Conservation (phyloP, 53 echinoderm and acorn worm genomes). For the Hippasteria phrygiana region DNA sequence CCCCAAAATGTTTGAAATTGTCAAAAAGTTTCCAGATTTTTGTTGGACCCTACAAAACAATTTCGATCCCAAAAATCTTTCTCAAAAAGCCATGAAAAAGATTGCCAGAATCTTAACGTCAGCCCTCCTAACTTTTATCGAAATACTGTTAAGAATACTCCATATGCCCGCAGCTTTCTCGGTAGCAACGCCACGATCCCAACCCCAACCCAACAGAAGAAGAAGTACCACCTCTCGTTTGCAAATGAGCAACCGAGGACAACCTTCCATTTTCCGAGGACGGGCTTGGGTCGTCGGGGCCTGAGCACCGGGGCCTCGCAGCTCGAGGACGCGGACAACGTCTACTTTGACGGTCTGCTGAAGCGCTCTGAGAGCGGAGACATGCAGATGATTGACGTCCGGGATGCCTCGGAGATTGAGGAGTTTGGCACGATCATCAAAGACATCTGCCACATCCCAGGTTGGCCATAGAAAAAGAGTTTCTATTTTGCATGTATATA, state of each 20-base stretch:
- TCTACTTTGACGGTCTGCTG: slow-evolving; percentile 38
- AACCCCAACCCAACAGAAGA: not conserved
- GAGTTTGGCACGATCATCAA: slow-evolving; percentile 53
- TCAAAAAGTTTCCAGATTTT: too few species aligned
- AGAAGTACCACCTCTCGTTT: not conserved
- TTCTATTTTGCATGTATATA: too few species aligned
- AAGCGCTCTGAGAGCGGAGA: slow-evolving; percentile 34
- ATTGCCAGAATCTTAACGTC: too few species aligned
- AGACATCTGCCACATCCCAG: slow-evolving; percentile 48
- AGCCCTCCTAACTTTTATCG: too few species aligned
- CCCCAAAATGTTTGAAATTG: too few species aligned
- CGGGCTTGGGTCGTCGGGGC: not conserved
- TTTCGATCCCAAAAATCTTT: too few species aligned
- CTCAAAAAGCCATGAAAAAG: too few species aligned
- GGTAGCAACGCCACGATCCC: not conserved
- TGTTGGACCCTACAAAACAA: too few species aligned
- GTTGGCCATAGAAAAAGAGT: not conserved
- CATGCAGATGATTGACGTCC: slow-evolving; percentile 62
- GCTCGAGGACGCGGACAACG: slow-evolving; percentile 52
- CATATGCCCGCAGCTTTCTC: not conserved
- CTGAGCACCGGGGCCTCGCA: slow-evolving; percentile 4
- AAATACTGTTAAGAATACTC: too few species aligned
- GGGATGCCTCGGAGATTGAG: slow-evolving; percentile 29
- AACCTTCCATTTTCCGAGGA: not conserved
- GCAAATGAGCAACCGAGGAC: not conserved